These are phyloP conservation scores for Tetragonula clypearis DNA, from an alignment of 1,140 invertebrate species.

Conservation along the genomic window DNA sequence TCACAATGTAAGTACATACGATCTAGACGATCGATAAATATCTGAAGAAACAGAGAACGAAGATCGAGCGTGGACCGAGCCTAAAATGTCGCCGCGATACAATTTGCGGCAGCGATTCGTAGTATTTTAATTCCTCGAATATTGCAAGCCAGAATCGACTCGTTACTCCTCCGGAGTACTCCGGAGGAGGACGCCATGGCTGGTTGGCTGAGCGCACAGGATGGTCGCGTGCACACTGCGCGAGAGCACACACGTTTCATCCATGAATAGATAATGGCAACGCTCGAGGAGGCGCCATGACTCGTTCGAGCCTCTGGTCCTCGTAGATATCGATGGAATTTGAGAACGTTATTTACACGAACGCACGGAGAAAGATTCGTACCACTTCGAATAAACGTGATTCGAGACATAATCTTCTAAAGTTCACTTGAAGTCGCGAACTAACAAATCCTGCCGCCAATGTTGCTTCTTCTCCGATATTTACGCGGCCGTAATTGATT, in stretches of 20 bases:
- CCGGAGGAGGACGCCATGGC: neutral
- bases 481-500: neutral
- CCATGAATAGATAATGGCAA: conserved; percentile 53
- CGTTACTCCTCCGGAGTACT: neutral
- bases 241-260: conserved; percentile 20
- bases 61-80: neutral
- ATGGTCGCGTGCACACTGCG: conserved; percentile 27
- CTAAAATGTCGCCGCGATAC: neutral
- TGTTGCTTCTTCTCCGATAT: neutral
- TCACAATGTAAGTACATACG: too few relatives aligned
- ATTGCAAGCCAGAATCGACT: neutral
- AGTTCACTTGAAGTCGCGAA: neutral
- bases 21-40: too few relatives aligned
- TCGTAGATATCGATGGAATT: neutral
- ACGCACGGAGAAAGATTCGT: too few relatives aligned
- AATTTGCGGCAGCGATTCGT: neutral
- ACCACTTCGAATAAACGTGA: too few relatives aligned
- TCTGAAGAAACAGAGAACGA: too few relatives aligned
- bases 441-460: neutral
- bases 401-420: conserved; percentile 16
- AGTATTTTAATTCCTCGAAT: conserved; percentile 9
- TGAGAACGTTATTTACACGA: too few relatives aligned
- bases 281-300: conserved; percentile 53
- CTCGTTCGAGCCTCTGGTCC: conserved; percentile 46
- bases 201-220: neutral